Evolutionary conservation across 2,797 vertebrate genomes (phyloP), one percentile per base, ranked within the genome.

Genomic region (Euthynnus affinis): DNA sequence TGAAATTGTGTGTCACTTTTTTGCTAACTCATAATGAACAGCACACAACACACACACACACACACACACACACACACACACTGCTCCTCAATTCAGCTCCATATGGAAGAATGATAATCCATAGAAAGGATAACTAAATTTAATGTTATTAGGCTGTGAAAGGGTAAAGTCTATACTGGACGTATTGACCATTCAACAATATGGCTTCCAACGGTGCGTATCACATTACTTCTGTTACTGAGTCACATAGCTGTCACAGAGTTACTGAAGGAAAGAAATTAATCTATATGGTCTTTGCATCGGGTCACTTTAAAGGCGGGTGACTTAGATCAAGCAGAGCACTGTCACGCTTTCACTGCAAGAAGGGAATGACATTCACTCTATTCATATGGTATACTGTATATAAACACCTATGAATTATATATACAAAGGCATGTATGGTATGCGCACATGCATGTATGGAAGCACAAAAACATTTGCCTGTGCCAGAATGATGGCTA

Each of bases 81-180:
- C 13, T 17, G 12, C 8, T 14, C 17, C 8, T 14, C 17, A 49
- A 68, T 29, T 42, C 37, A 58, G 12, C 42, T 70, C 14, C 14
- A 44, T 60, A 56, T 34, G 10, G 13, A 59, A 44, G 56, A 37
- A 20, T 13, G 13, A 12, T 63, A 84, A 75, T 67, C 73, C 61
- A 46, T 34, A 48, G 55, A 40, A 63, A 42, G 37, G 32, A 29
- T 37, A 13, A 58, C 27, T 14, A 25, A 40, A 62, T 49, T 55
- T 23, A 80, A 84, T 71, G 14, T 66, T 61, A 71, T 78, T 59
- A 40, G 9, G 73, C 52, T 23, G 20, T 69, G 75, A 73, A 75
- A 75, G 25, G 69, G 75, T 81, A 34, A 72, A 34, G 59, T 37
- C 58, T 64, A 5, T 73, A 18, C 20, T 37, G 15, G 46, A 40